Evolutionary conservation across 2,113 vertebrate species (phyloP).

Genomic region (Anas platyrhynchos): DNA sequence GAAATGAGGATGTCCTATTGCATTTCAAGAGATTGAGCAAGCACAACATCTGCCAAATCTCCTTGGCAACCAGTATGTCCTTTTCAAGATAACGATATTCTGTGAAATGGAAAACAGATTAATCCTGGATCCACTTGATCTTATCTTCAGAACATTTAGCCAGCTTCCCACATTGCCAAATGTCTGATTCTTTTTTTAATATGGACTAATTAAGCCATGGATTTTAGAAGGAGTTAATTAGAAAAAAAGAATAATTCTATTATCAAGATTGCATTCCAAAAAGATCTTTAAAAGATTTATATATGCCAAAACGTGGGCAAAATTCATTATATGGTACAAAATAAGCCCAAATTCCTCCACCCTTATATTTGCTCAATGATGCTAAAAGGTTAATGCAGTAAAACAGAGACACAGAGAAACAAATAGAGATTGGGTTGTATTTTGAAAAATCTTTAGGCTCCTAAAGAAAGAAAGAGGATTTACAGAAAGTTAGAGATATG

Average conservation of each 20-base stretch:
- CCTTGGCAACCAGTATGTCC: slow-evolving; percentile 56
- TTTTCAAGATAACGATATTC: slow-evolving; percentile 56
- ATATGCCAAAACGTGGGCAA: neutral
- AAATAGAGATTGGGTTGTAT: neutral
- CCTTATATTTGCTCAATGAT: neutral
- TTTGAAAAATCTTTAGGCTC: neutral
- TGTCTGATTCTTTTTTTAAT: slow-evolving; percentile 43
- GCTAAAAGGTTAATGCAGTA: neutral
- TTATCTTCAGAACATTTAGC: slow-evolving; percentile 22
- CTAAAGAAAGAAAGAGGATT: slow-evolving; percentile 17
- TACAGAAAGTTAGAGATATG: neutral
- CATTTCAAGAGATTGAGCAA: slow-evolving; percentile 30
- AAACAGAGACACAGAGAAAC: neutral
- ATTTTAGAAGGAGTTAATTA: slow-evolving; percentile 34
- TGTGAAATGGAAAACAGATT: slow-evolving; percentile 56
- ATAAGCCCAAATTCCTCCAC: neutral
- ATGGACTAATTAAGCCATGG: slow-evolving; percentile 40
- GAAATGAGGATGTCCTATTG: neutral
- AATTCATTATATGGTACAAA: neutral
- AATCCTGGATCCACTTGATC: slow-evolving; percentile 43
- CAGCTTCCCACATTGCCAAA: neutral
- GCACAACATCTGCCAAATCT: slow-evolving; percentile 60
- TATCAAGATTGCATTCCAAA: neutral
- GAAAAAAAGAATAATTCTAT: slow-evolving; percentile 19
- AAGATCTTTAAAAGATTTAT: neutral